phyloP scores from a whole-genome alignment of 2,888 invertebrate species.

The Hoplodrina ambigua region DNA sequence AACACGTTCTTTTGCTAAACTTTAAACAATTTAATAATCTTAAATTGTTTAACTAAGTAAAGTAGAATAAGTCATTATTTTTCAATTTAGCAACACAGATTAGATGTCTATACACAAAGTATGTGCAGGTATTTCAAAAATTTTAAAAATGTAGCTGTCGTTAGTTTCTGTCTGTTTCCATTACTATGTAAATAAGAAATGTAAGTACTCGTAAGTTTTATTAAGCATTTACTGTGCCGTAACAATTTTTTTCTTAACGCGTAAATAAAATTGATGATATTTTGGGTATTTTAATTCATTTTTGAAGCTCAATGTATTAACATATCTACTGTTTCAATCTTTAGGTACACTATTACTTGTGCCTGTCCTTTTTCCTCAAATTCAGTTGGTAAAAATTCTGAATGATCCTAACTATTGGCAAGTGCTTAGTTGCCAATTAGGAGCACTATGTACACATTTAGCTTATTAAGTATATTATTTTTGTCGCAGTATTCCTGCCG shows the following conservation, averaged over 20 bases:
- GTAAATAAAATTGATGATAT: no score
- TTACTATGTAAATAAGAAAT: neutral
- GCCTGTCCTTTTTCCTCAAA: neutral
- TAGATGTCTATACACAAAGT: no score
- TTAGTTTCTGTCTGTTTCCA: neutral
- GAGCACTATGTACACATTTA: conserved; percentile 25
- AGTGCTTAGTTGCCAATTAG: conserved; percentile 50
- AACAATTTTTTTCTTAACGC: no score
- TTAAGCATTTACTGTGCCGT: neutral
- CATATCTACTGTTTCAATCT: neutral
- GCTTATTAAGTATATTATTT: conserved; percentile 60
- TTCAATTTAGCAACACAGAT: no score
- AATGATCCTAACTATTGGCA: neutral
- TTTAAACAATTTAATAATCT: no score
- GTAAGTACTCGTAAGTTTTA: neutral
- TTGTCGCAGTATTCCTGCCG: conserved; percentile 62
- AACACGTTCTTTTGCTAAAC: conserved; percentile 3
- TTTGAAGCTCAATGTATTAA: neutral
- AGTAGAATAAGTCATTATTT: no score
- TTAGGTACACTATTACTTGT: neutral
- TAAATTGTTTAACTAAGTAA: no score
- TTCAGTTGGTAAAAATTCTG: neutral
- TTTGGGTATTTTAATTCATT: neutral
- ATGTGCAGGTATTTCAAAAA: neutral
- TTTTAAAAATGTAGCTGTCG: neutral